Percentiles rank a stretch among this genome's conserved stretches.
These are phyloP conservation scores for Wasmannia auropunctata DNA, from an alignment of 1,140 invertebrate species.

Conservation along the genomic window DNA sequence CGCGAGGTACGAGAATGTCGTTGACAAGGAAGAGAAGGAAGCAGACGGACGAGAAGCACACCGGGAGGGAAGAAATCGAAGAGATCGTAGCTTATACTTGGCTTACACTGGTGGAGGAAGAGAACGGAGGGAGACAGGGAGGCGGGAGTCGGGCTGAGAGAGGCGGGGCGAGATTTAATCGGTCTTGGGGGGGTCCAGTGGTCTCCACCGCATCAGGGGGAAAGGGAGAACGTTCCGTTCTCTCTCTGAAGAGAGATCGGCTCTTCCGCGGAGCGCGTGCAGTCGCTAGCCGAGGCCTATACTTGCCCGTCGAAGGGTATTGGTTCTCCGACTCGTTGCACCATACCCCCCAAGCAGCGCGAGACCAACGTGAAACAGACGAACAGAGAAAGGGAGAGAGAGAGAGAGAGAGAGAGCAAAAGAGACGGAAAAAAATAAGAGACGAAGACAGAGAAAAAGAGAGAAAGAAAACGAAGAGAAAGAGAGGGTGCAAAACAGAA, in stretches of 20 bases:
- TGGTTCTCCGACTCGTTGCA: slow-evolving; percentile 70
- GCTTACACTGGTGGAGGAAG: slow-evolving; percentile 27
- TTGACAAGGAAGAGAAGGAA: slow-evolving; percentile 48
- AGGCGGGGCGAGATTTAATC: slow-evolving; percentile 80
- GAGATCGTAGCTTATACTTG: slow-evolving; percentile 36
- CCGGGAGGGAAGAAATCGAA: slow-evolving; percentile 34
- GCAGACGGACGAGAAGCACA: slow-evolving; percentile 3
- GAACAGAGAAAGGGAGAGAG: slow-evolving; percentile 34
- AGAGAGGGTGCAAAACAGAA: slow-evolving; percentile 46
- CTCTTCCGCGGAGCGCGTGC: slow-evolving; percentile 81
- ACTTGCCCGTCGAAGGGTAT: slow-evolving; percentile 82
- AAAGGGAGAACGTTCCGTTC: slow-evolving; percentile 67
- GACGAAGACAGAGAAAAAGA: neutral
- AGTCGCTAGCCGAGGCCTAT: slow-evolving; percentile 83
- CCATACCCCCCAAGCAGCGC: slow-evolving; percentile 62
- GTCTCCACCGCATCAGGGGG: slow-evolving; percentile 45
- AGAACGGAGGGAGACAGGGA: slow-evolving; percentile 61
- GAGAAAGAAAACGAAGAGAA: neutral
- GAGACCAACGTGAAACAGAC: slow-evolving; percentile 50
- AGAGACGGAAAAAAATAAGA: neutral
- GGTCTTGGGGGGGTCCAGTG: slow-evolving; percentile 74
- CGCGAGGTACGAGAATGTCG: slow-evolving; percentile 30
- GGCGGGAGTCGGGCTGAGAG: slow-evolving; percentile 61
- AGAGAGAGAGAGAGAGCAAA: slow-evolving; percentile 58
- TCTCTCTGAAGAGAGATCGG: slow-evolving; percentile 75